Percentiles rank a stretch among this genome's conserved stretches.
Evolutionary conservation across 2,797 vertebrate species (phyloP).

Genomic region (Anisognathus igniventris): DNA sequence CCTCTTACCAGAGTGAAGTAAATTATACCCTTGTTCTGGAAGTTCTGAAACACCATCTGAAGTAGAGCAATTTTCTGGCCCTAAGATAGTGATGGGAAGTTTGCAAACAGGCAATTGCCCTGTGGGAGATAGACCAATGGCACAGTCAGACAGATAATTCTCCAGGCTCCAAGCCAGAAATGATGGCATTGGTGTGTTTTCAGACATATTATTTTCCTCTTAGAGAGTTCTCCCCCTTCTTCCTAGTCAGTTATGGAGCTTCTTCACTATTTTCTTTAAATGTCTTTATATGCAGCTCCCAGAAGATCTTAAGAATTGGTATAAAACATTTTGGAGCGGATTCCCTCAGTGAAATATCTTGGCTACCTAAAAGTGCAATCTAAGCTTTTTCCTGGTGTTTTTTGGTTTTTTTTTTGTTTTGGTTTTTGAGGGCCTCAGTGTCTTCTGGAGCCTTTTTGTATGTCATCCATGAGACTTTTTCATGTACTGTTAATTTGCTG

Average conservation of each 20-base stretch:
- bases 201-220: neutral
- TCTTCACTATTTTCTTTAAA: neutral
- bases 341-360: neutral
- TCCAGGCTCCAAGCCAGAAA: neutral
- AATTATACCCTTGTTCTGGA: neutral
- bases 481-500: fast-evolving
- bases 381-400: neutral
- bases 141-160: neutral
- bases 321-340: neutral
- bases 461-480: neutral
- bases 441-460: neutral
- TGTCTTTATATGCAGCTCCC: neutral
- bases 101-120: neutral
- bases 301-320: neutral
- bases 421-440: neutral
- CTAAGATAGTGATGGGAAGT: neutral
- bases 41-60: neutral
- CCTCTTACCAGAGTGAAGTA: neutral
- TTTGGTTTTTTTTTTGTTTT: neutral
- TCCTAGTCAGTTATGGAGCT: neutral
- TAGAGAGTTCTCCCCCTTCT: neutral
- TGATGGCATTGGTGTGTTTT: neutral
- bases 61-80: neutral
- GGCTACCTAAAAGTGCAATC: neutral
- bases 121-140: neutral